phyloP scores from a whole-genome alignment of 64 coral and sea anemone genomes.

The Exaiptasia diaphana region DNA sequence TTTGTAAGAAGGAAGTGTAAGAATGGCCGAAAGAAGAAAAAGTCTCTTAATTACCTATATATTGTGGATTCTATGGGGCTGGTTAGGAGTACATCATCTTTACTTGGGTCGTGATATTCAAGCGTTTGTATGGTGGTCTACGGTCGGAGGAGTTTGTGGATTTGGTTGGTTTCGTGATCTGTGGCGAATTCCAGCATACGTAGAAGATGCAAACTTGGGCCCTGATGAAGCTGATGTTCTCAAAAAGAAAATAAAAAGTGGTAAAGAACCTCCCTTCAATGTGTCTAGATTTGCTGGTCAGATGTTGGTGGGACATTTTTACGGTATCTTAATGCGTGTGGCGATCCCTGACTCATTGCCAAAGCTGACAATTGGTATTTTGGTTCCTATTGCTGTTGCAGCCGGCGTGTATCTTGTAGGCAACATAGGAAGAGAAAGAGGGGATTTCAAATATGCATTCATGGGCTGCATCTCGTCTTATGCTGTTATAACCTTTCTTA shows the following conservation, averaged over 20 bases:
- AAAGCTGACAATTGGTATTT: conserved; percentile 57
- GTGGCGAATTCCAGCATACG: conserved; percentile 95
- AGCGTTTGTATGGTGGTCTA: conserved; percentile 98
- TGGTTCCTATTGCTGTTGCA: conserved; percentile 86
- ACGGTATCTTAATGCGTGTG: conserved; percentile 81
- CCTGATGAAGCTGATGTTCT: conserved; percentile 55
- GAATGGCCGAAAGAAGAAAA: conserved; percentile 68
- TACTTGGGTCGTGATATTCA: conserved; percentile 94
- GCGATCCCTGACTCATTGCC: conserved; percentile 82
- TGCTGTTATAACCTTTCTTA: conserved; percentile 65
- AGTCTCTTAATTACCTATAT: conserved; percentile 84
- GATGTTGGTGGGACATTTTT: conserved; percentile 96
- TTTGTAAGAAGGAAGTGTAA: neutral
- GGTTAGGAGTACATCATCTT: conserved; percentile 92
- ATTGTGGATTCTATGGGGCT: conserved; percentile 84
- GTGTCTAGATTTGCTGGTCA: conserved; percentile 85
- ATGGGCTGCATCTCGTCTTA: conserved; percentile 60
- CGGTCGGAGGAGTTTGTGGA: conserved; percentile 85
- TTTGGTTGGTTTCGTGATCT: conserved; percentile 94
- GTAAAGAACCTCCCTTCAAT: conserved; percentile 82
- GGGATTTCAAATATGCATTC: conserved; percentile 85
- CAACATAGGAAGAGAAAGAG: conserved; percentile 87
- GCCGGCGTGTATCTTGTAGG: conserved; percentile 90
- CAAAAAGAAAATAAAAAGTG: conserved; percentile 59
- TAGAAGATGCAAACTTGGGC: conserved; percentile 88